Evolutionary conservation across 2,113 vertebrate genomes (phyloP).

Genomic region (Albula glossodonta): DNA sequence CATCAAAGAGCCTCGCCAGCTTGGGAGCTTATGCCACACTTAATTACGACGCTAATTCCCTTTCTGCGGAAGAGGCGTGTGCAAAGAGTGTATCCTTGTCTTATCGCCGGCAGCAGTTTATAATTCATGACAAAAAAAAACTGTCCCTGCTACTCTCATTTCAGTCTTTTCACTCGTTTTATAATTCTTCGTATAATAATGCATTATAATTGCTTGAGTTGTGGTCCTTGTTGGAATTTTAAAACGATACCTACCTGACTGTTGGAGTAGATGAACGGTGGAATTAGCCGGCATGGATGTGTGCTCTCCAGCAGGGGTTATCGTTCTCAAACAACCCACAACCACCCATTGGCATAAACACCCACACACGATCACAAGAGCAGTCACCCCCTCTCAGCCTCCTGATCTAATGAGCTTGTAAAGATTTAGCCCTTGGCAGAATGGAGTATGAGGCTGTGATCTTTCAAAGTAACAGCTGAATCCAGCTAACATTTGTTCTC

Average conservation of each 20-base stretch:
- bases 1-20: not conserved
- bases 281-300: too few relatives aligned
- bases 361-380: not conserved
- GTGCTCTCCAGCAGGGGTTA: too few relatives aligned
- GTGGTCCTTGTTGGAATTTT: not conserved
- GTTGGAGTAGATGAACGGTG: too few relatives aligned
- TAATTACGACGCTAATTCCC: conserved; percentile 11
- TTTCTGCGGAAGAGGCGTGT: not conserved
- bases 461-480: not conserved
- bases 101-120: not conserved
- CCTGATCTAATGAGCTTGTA: too few relatives aligned
- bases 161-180: not conserved
- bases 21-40: not conserved
- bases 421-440: too few relatives aligned
- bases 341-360: not conserved
- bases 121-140: not conserved
- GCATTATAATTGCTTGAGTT: not conserved
- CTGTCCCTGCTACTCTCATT: not conserved
- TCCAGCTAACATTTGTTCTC: not conserved
- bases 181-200: not conserved
- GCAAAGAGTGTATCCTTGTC: not conserved
- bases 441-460: too few relatives aligned
- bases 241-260: too few relatives aligned
- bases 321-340: too few relatives aligned
- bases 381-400: too few relatives aligned